phyloP scores from a whole-genome alignment of 2,888 invertebrate species.

The Acanthosoma haemorrhoidale region DNA sequence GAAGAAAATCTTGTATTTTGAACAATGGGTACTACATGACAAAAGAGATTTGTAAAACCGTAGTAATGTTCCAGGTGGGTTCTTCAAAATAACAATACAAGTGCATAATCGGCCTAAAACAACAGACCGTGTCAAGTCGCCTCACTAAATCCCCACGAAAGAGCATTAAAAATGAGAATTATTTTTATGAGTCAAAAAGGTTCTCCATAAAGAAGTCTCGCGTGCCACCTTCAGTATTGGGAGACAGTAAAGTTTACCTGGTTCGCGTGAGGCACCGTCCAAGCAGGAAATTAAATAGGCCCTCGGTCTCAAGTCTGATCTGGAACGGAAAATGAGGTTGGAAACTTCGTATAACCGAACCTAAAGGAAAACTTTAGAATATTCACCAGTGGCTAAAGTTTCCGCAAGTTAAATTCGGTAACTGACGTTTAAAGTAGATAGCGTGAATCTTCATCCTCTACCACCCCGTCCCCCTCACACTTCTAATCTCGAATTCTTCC shows the following conservation, averaged over 20 bases:
- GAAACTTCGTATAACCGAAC: background rate
- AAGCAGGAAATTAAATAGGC: background rate
- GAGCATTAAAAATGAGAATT: background rate
- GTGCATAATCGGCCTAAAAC: too few relatives aligned
- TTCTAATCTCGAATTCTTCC: background rate
- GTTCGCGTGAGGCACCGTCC: background rate
- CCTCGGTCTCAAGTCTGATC: background rate
- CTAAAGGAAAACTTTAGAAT: background rate
- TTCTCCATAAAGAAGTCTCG: background rate
- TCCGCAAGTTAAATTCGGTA: background rate
- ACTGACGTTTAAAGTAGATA: slow-evolving; percentile 4
- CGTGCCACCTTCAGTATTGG: background rate
- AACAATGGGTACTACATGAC: too few relatives aligned
- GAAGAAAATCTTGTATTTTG: too few relatives aligned
- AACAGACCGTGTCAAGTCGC: background rate
- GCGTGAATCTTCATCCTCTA: background rate
- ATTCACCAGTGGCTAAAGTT: background rate
- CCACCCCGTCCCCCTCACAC: too few relatives aligned
- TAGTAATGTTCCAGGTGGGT: too few relatives aligned
- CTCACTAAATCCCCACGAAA: background rate
- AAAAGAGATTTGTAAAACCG: too few relatives aligned
- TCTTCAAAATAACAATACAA: too few relatives aligned
- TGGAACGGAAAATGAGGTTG: background rate
- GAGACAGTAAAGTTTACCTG: slow-evolving; percentile 1
- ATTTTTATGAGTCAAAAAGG: background rate